Evolutionary conservation across 2,113 vertebrate genomes (phyloP).

Genomic region (Actinemys pallida): DNA sequence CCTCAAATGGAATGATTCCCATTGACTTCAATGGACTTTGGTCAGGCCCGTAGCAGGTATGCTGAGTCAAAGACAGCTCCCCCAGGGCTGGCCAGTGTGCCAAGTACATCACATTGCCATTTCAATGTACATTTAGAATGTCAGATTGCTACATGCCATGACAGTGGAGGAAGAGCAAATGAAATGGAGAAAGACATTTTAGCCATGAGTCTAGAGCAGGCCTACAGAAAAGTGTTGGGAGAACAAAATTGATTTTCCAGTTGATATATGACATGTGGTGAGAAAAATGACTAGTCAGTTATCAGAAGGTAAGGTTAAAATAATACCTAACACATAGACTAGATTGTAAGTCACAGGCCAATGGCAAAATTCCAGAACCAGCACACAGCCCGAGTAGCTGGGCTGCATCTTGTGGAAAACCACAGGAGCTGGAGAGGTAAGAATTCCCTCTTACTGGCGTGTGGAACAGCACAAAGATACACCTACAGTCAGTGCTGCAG

Average conservation of each 20-base stretch:
- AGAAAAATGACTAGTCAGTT: not conserved
- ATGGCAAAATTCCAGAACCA: not conserved
- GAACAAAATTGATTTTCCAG: not conserved
- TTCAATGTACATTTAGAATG: not conserved
- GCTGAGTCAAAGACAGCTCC: not conserved
- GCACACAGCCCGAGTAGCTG: not conserved
- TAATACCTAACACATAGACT: not conserved
- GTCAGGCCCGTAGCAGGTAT: not conserved
- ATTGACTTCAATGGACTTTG: not conserved
- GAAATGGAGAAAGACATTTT: not conserved
- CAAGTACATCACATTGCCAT: not conserved
- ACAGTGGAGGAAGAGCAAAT: not conserved
- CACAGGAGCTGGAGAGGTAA: fast-evolving
- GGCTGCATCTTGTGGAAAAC: not conserved
- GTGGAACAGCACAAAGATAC: not conserved
- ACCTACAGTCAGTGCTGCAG: not conserved
- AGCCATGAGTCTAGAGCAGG: not conserved
- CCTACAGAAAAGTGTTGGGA: not conserved
- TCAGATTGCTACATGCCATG: too few species aligned
- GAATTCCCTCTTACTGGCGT: not conserved
- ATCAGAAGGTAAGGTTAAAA: not conserved
- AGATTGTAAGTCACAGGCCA: not conserved
- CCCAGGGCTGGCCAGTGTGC: not conserved
- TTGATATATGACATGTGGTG: not conserved
- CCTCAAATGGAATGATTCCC: not conserved